Base-by-base conservation (phyloP, 2,113 vertebrate genomes). In the Zootoca vivipara region DNA sequence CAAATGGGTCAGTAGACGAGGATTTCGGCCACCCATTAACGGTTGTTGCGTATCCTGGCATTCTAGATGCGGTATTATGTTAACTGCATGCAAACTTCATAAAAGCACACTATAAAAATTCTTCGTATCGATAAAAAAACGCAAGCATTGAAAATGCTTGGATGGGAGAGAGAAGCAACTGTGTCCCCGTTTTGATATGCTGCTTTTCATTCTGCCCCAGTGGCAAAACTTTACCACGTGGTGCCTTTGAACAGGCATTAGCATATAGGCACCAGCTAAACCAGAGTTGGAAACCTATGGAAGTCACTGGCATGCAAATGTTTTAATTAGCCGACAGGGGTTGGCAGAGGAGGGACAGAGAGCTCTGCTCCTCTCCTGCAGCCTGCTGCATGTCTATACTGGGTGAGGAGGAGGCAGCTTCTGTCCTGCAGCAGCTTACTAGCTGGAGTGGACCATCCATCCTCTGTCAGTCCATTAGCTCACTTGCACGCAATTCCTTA, bases 101-200 rank as follows among this genome's bases (percentile, higher is more conserved):
- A 2, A 15, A 83, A 7, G 35, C 9, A 0, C 2, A 52, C 64
- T 83, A 65, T 83, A 7, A 6, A 20, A 84, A 6, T 0, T 0
- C 0, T 1, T 78, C 72, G 1, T 42, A 90, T n/a, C 46, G 10
- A 26, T 0, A 2, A 30, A 16, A 52, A 62, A 78, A 78, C 22
- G 28, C 6, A n/a, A 15, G 10, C 62, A 67, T 65, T 52, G 28
- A 33, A 22, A 24, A 0, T 64, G 30, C 9, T 81, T 28, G 5
- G 16, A 28, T 9, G 30, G 8, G 26, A 15, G 5, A 7, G 28
- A 40, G 81, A 35, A 52, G 22, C 58, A 0, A 0, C 0, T 1
- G 13, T n/a, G 24, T 4, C 18, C 2, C 1, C 1, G 0, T 77
- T 52, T 81, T 16, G 83, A 81, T 42, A 81, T 12, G 12, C 35